Evolutionary conservation across 1,140 invertebrate genomes (phyloP), one percentile per base, ranked within the genome.

Genomic region (Eulimnadia texana): DNA sequence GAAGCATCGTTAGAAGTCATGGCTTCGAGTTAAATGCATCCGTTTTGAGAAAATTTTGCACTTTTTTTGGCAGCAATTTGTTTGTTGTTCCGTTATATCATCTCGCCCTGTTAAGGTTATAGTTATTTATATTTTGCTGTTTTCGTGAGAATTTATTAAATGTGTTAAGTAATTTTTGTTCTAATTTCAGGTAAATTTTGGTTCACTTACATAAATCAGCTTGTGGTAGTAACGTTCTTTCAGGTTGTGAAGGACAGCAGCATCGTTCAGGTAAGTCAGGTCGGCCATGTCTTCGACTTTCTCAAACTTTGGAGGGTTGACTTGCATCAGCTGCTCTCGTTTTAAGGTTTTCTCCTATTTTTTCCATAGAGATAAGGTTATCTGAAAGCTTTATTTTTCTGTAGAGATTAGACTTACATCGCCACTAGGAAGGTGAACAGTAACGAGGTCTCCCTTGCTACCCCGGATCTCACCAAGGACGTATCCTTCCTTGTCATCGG

Each of bases 211-310:
- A 76, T 99, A 98, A 72, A 99, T 98, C 47, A 98, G 80, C 80
- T 90, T 90, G 74, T 79, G 79, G 79, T 87, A 88, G 78, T 98
- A 98, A 75, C 95, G 87, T 74, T 93, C 85, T 75, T 89, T 88
- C 69, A 98, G 79, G 78, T 98, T 98, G 82, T 97, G 84, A 65
- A 98, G 82, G 58, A 99, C 93, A 68, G 88, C 82, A 58, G 94
- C 93, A 73, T 98, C 96, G 79, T 98, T 98, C 65, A 98, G 80
- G 74, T 95, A 96, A 61, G 95, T 98, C 78, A 99, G 81, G 75
- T 98, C 93, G 62, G 95, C 93, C 93, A 98, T 98, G 77, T 99
- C 95, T 74, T 97, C 93, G 69, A 86, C 83, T 84, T 94, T 97
- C 78, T 97, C 92, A 80, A 90, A 99, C 83, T 99, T 99, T 62